phyloP scores from a whole-genome alignment of 2,797 vertebrate species.

The Aphelocoma californica region DNA sequence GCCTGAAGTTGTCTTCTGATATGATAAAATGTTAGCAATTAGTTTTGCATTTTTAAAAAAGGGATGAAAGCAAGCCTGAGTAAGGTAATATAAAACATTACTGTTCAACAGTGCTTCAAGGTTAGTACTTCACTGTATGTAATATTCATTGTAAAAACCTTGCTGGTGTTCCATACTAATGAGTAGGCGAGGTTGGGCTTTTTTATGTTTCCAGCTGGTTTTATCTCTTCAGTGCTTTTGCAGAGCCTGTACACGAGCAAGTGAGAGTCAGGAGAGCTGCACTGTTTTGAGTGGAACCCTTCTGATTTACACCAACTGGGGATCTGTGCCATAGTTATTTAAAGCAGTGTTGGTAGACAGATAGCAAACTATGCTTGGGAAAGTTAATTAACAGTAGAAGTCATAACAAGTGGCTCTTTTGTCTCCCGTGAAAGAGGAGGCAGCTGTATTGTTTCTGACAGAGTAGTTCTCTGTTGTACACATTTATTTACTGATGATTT shows the following conservation, averaged over 20 bases:
- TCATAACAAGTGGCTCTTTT: slow-evolving; percentile 43
- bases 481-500: slow-evolving; percentile 40
- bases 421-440: slow-evolving; percentile 19
- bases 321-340: slow-evolving; percentile 18
- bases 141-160: slow-evolving; percentile 43
- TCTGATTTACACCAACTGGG: neutral
- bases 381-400: slow-evolving; percentile 61
- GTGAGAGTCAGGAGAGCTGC: neutral
- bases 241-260: neutral
- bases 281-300: neutral
- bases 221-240: neutral
- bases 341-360: slow-evolving; percentile 7
- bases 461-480: slow-evolving; percentile 44
- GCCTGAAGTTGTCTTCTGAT: slow-evolving; percentile 51
- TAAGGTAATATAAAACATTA: slow-evolving; percentile 53
- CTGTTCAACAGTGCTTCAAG: slow-evolving; percentile 38
- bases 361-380: slow-evolving; percentile 11
- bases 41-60: slow-evolving; percentile 53
- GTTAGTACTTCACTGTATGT: slow-evolving; percentile 32
- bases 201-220: slow-evolving; percentile 20
- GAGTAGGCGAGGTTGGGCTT: neutral
- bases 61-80: slow-evolving; percentile 45
- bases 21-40: slow-evolving; percentile 49
- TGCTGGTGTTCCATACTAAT: slow-evolving; percentile 45
- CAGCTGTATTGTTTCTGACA: slow-evolving; percentile 57